Base-by-base conservation (phyloP, 2,888 invertebrate species). In the Erpobdella octoculata region DNA sequence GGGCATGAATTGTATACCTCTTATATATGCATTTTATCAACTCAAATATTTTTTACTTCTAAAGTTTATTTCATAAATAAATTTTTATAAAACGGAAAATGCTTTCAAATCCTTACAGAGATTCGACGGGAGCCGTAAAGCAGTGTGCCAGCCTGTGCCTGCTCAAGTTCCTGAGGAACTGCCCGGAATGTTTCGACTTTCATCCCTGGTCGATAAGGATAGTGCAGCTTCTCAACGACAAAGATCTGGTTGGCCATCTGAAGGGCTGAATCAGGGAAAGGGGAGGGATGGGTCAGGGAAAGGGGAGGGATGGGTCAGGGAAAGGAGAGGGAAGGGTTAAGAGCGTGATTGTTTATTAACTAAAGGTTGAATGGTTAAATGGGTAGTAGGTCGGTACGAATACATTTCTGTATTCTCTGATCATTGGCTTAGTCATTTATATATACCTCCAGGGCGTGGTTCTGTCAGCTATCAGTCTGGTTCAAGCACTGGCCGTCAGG, bases 101-200 rank as follows among this genome's bases (percentile, higher is more conserved):
- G 9, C 3, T 48, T 48, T 9, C 9, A 38, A 46, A 31, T 70
- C n/a, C 12, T 73, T 64, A 33, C 58, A 91, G 92, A 36, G 98
- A 99, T 82, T 97, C 98, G 21, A 96, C 97, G 89, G 98, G 99
- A 85, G 92, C 95, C 72, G 97, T 99, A 0, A 98, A 98, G 85
- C 98, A 98, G 85, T 96, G 95, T 78, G 96, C 98, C 76, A 98
- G 98, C 69, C 87, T 99, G 61, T 98, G 98, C 82, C 87, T 99
- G 74, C 86, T 98, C 8, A 53, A 96, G 78, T 86, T 98, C 69
- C 90, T 97, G 83, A 89, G 98, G 71, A 94, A 95, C 74, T 92
- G 91, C 70, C 94, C 93, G 73, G 97, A 98, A 82, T 91, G 94
- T 62, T 92, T 97, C 80, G 81, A 81, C 48, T 92, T 93, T 77